phyloP scores from a whole-genome alignment of 2,888 invertebrate species.

The Drosophila sordidula region DNA sequence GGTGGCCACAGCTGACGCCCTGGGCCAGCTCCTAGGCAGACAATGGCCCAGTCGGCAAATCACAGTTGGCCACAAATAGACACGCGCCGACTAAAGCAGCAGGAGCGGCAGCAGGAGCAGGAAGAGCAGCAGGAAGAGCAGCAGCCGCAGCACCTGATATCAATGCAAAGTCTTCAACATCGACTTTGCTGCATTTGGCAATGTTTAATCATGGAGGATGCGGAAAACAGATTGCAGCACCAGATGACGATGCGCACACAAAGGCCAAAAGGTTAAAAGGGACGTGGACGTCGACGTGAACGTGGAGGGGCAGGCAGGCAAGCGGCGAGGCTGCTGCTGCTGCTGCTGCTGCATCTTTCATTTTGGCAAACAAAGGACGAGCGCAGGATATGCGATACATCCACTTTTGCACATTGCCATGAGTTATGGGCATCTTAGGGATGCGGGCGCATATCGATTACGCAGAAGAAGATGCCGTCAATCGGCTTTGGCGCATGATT shows the following conservation, averaged over 20 bases:
- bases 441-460: constrained; percentile 80
- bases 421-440: constrained; percentile 76
- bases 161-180: constrained; percentile 28
- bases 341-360: constrained; percentile 53
- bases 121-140: constrained; percentile 5
- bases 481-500: constrained; percentile 58
- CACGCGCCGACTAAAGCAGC: constrained; percentile 58
- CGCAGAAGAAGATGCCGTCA: constrained; percentile 35
- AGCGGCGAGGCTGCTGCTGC: constrained; percentile 13
- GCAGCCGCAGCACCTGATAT: constrained; percentile 53
- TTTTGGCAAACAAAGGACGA: constrained; percentile 62
- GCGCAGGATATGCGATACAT: constrained; percentile 75
- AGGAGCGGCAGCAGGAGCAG: constrained; percentile 7
- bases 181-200: constrained; percentile 65
- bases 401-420: constrained; percentile 83
- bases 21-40: constrained; percentile 14
- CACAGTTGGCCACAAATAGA: constrained; percentile 77
- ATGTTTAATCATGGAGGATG: constrained; percentile 71
- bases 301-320: constrained; percentile 13
- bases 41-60: constrained; percentile 60
- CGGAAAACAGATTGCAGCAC: constrained; percentile 75
- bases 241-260: constrained; percentile 69
- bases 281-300: constrained; percentile 6
- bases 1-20: constrained; percentile 59
- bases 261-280: constrained; percentile 57